Evolutionary conservation across 2,888 invertebrate species (phyloP).

Genomic region (Cristatella mucedo): DNA sequence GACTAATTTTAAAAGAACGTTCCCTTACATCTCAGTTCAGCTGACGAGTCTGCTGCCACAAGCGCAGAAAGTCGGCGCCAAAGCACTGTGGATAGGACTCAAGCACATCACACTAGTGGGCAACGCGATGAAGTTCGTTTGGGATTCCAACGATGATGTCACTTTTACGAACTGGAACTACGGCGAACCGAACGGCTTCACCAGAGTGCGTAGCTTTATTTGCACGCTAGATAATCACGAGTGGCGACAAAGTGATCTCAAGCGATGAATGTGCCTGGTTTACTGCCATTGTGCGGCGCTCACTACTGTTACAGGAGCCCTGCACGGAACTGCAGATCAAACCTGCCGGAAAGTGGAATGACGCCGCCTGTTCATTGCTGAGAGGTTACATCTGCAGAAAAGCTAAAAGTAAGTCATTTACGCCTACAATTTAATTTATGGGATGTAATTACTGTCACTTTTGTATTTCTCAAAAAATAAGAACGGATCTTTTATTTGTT

Average conservation of each 20-base stretch:
- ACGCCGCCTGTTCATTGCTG: conserved; percentile 14
- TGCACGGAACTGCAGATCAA: conserved; percentile 17
- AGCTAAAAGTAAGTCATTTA: background rate
- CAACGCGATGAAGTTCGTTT: conserved; percentile 15
- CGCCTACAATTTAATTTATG: too few relatives aligned
- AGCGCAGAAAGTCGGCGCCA: conserved; percentile 8
- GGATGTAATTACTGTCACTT: too few relatives aligned
- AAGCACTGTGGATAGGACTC: conserved; percentile 21
- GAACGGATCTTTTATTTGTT: too few relatives aligned
- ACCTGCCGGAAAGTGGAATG: conserved; percentile 17
- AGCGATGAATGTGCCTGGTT: too few relatives aligned
- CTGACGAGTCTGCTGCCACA: conserved; percentile 15
- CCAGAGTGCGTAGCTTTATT: background rate
- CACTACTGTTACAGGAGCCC: too few relatives aligned
- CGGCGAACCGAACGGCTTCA: conserved; percentile 18
- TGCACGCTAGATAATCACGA: background rate
- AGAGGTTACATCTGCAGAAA: conserved; percentile 18
- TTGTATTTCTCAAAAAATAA: too few relatives aligned
- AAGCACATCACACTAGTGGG: too few relatives aligned
- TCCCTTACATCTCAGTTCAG: too few relatives aligned
- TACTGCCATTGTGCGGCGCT: too few relatives aligned
- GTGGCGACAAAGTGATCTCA: too few relatives aligned
- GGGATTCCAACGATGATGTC: conserved; percentile 21
- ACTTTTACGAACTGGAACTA: conserved; percentile 21
- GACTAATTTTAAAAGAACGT: too few relatives aligned